Evolutionary conservation across 1,140 invertebrate species (phyloP).

Genomic region (Ylistrum balloti): DNA sequence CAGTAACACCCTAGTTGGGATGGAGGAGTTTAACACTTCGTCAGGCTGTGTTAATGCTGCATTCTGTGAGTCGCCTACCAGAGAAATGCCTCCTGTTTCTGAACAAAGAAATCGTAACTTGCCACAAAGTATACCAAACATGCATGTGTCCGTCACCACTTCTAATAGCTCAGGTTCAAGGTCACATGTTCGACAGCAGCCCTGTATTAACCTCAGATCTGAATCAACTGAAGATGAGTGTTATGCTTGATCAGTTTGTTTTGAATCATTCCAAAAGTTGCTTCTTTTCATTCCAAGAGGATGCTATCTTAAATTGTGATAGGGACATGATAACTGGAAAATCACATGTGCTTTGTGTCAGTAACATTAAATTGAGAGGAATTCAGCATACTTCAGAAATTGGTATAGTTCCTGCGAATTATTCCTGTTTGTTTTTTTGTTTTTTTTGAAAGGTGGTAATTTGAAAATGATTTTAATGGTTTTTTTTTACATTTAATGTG

Average conservation of each 20-base stretch:
- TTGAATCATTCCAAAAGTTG: neutral
- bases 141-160: too few relatives aligned
- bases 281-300: conserved; percentile 3
- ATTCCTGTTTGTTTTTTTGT: neutral
- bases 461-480: too few relatives aligned
- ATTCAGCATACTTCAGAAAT: too few relatives aligned
- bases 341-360: neutral
- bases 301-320: neutral
- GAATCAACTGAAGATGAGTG: neutral
- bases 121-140: neutral
- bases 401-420: neutral
- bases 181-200: neutral
- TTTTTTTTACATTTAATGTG: too few relatives aligned
- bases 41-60: conserved; percentile 10
- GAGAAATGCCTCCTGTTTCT: neutral
- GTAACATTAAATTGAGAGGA: neutral
- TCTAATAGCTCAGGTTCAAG: conserved; percentile 25
- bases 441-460: too few relatives aligned
- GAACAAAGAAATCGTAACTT: neutral
- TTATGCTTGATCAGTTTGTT: neutral
- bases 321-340: neutral
- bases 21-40: neutral
- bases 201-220: neutral
- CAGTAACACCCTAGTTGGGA: neutral
- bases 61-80: neutral